These are phyloP conservation scores for Agrotis exclamationis DNA, from an alignment of 2,888 invertebrate genomes.

Conservation along the genomic window DNA sequence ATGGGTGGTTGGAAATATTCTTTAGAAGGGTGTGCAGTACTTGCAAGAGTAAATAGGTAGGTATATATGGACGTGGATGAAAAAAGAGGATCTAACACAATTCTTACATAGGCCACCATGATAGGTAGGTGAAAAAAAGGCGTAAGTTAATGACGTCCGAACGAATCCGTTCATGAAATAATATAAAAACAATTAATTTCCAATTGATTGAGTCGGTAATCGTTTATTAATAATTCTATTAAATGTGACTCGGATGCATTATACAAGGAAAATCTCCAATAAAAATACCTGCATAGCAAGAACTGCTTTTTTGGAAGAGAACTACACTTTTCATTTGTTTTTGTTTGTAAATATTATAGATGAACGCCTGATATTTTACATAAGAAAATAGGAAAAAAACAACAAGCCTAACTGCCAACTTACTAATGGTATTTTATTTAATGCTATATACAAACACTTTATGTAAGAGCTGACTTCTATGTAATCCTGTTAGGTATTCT, in stretches of 20 bases:
- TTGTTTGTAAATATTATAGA: not conserved
- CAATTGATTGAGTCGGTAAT: not conserved
- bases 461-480: constrained; percentile 25
- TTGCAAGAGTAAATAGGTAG: no score
- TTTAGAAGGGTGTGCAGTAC: no score
- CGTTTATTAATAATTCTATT: constrained; percentile 7
- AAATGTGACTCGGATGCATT: not conserved
- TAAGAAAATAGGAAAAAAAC: not conserved
- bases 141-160: no score
- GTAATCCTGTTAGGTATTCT: constrained; percentile 48
- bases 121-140: no score
- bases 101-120: no score
- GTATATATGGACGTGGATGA: no score
- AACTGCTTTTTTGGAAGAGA: not conserved
- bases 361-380: not conserved
- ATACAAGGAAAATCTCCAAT: not conserved
- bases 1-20: no score
- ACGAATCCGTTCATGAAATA: not conserved
- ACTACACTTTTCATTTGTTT: not conserved
- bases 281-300: not conserved
- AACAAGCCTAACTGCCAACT: not conserved
- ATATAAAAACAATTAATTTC: not conserved
- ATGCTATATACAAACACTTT: constrained; percentile 39
- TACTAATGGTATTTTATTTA: constrained; percentile 24
- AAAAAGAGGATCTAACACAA: no score